Evolutionary conservation across 2,888 invertebrate genomes (phyloP), one percentile per base, ranked within the genome.

Genomic region (Trichopria drosophilae): DNA sequence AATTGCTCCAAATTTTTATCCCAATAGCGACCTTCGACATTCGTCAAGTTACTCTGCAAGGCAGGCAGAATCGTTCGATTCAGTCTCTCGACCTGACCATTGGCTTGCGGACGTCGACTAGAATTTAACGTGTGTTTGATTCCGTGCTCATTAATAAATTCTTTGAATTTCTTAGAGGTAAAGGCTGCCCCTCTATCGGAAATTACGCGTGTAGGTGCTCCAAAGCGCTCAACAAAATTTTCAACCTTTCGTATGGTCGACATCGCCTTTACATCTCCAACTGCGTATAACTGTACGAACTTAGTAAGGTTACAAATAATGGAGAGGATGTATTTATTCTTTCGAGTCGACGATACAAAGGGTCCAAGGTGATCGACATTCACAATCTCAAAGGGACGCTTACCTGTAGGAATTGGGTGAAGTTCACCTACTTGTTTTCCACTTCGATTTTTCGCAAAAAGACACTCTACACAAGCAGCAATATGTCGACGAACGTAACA

Each of bases 361-460:
- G 63, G 57, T 26, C 59, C 59, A 1, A 59, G 24, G 23, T 62
- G 58, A 28, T 61, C 61, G 3, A 59, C 16, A 34, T 63, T 42
- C 1, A 63, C 37, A 2, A 57, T 15, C 6, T 43, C 59, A 31
- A 63, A 63, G 0, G 61, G 60, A 32, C 58, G 28, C 15, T 34
- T 50, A 3, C 58, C 61, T 1, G 51, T 37, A 1, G 53, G 48
- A 15, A 62, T 58, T 10, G 64, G 64, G 35, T 66, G 59, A 4
- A 67, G 34, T 2, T 51, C 45, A 5, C 64, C 63, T 1, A 29
- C 51, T 22, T 57, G 41, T 16, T 40, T 45, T 6, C 61, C 62
- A 1, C 40, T 49, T 48, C 51, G 50, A 10, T 42, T 48, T 37
- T 52, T 50, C 1, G 37, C 22, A 7, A 50, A 23, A 7, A 59